Base-by-base conservation (phyloP, 1,140 invertebrate genomes). In the Leucophenga varia region DNA sequence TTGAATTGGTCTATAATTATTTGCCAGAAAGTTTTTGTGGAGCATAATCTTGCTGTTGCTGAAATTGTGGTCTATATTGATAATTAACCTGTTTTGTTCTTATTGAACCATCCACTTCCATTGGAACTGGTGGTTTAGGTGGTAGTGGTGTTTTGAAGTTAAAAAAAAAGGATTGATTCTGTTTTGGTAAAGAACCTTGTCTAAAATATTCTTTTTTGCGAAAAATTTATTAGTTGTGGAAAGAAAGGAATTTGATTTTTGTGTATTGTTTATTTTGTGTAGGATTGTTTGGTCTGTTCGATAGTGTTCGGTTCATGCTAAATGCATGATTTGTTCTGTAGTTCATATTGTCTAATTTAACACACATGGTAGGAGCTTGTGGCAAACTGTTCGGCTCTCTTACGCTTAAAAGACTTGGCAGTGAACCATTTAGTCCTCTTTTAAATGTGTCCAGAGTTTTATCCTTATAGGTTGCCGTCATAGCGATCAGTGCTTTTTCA, bases 381-480 rank as follows among this genome's bases (percentile, higher is more conserved):
- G 38, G 38, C 17, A 40, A 14, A 7, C 6, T 6, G 8, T 7
- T 40, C 9, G 41, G 45, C 30, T 47, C 35, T 10, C 18, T 22
- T 12, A 48, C 30, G 12, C 37, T 19, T 5, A 48, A 25, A 2
- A 41, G 19, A 13, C 22, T 30, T 12, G 38, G 37, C 3, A 48
- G 30, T 20, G 8, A n/a, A n/a, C 37, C 47, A 14, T 30, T 37
- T 5, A 38, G 16, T 2, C 34, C 35, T 10, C 41, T 14, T 16
- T 28, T 32, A 28, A 49, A 49, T 9, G 47, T 43, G 20, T 43
- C 47, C 2, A 49, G 31, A 2, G 47, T 40, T 19, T 49, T 43
- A 36, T 47, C 45, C 9, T 36, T 3, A 22, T 47, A 39, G 22
- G 7, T 38, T 39, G 38, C 2, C n/a, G 34, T 36, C 10, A 36